Evolutionary conservation across 2,113 vertebrate genomes (phyloP), one percentile per base, ranked within the genome.

Genomic region (Martes martes): DNA sequence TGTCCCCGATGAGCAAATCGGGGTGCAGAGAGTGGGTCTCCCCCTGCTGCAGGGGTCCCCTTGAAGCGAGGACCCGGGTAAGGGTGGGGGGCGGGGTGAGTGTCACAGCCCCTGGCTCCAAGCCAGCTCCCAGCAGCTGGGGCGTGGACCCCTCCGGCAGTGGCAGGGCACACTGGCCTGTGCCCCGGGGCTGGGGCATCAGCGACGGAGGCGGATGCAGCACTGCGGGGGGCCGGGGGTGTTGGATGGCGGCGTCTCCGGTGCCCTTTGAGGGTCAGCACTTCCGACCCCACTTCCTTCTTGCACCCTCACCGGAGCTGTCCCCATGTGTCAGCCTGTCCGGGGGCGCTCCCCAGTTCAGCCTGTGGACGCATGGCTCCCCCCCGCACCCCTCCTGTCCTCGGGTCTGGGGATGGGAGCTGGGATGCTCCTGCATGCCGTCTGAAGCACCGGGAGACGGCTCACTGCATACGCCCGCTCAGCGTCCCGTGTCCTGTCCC

Each of bases 21-120:
- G 65, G 47, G 23, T 0, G 0, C 23, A 16, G 42, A 65, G 45
- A 87, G 33, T 9, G 1, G 15, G n/a, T 26, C 8, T 52, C 23
- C 65, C 39, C 57, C 11, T 74, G 69, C 24, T 59, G 26, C 18
- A 42, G 52, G 69, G 14, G 14, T 45, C 73, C 73, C 39, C 52
- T 8, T 1, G 18, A 36, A 33, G 78, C 0, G 11, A 80, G 47
- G 50, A 23, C 31, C 31, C 2, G 3, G 2, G 18, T 23, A 21
- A 24, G 24, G 57, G 33, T 61, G 24, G 7, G 50, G 33, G 42
- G 87, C n/a, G 26, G 55, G 36, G 14, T 67, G 31, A 61, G 19
- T 23, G 6, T 24, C 7, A 1, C 80, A 45, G 9, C 18, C 69
- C 36, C 16, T 1, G 0, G 11, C 45, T 28, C 45, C 39, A 9